Base-by-base conservation (phyloP, 2,113 vertebrate genomes). In the Rhynchopsitta pachyrhyncha region DNA sequence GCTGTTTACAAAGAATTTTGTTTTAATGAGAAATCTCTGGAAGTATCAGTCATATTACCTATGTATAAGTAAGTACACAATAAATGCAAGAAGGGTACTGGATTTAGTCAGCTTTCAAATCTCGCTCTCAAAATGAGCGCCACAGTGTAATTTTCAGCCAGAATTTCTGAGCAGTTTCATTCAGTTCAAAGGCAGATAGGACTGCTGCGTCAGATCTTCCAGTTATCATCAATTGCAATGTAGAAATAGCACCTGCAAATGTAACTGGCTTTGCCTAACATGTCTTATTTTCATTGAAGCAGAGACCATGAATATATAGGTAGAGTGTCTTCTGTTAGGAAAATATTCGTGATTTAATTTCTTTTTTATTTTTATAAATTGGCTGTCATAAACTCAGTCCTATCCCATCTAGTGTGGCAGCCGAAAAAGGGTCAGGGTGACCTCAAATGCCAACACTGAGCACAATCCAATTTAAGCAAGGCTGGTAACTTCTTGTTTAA, bases 401-500 rank as follows among this genome's bases (percentile, higher is more conserved):
- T 80, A 79, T 50, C 42, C 47, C 82, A 60, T 29, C 9, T 37
- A 62, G 31, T 41, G 31, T 42, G 15, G 57, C 50, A 76, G 81
- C 53, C 77, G 47, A 70, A 73, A 94, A 96, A 41, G 64, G 64
- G 70, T 82, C 69, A 87, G 52, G 59, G 68, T 59, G 86, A 69
- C 63, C 68, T 25, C 42, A 80, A 81, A 92, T 66, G 37, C 70
- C 78, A 83, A 67, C 88, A 78, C 83, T 88, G 78, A 88, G 35
- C 62, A 64, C 88, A 79, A 81, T 74, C 50, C 49, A 93, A 92
- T 94, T 95, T 92, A 88, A 75, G 67, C 67, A 85, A 90, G 86
- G 44, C 52, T 35, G 24, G 69, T 44, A 92, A 96, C 77, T 92
- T 90, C 68, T 87, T 71, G 71, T 79, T 95, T 91, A 86, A 95